A percentile compares a stretch with the other conserved stretches of the same genome.
phyloP scores from a whole-genome alignment of 2,113 vertebrate species.

The Elephantulus edwardii region DNA sequence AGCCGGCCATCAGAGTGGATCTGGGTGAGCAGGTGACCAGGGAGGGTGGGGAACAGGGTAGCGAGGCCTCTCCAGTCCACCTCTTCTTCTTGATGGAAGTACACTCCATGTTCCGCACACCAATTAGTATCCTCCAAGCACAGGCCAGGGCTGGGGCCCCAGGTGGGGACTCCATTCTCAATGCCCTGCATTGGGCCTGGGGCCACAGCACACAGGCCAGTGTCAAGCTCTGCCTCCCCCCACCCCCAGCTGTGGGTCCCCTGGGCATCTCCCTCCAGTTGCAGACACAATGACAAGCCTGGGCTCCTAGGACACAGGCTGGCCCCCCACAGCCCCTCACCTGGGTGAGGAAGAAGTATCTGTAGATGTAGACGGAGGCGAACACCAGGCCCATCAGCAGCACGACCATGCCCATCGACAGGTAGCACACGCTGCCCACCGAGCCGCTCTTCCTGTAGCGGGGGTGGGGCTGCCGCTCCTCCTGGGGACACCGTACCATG shows the following conservation, averaged over 20 bases:
- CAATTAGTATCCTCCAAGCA: too few species aligned
- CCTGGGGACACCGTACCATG: constrained; percentile 51
- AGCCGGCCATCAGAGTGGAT: not conserved
- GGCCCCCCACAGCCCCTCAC: constrained; percentile 78
- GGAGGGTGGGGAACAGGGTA: too few species aligned
- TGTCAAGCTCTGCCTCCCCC: not conserved
- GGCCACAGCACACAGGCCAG: too few species aligned
- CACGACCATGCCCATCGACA: constrained; percentile 91
- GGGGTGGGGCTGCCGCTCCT: constrained; percentile 83
- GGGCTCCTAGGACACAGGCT: not conserved
- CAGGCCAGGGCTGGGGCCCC: too few species aligned
- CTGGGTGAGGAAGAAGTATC: constrained; percentile 93
- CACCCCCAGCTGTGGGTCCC: not conserved
- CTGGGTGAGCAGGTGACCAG: too few species aligned
- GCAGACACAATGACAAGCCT: not conserved
- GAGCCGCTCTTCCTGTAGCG: constrained; percentile 83
- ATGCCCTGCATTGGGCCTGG: too few species aligned
- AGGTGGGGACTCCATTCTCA: too few species aligned
- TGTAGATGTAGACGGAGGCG: constrained; percentile 94
- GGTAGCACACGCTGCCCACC: constrained; percentile 91
- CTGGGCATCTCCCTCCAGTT: not conserved
- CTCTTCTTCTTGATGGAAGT: too few species aligned
- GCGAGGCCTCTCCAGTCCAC: too few species aligned
- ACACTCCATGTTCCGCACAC: too few species aligned
- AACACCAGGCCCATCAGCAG: constrained; percentile 92